phyloP scores from a whole-genome alignment of 1,140 invertebrate species.

The Macrostomum lignano region DNA sequence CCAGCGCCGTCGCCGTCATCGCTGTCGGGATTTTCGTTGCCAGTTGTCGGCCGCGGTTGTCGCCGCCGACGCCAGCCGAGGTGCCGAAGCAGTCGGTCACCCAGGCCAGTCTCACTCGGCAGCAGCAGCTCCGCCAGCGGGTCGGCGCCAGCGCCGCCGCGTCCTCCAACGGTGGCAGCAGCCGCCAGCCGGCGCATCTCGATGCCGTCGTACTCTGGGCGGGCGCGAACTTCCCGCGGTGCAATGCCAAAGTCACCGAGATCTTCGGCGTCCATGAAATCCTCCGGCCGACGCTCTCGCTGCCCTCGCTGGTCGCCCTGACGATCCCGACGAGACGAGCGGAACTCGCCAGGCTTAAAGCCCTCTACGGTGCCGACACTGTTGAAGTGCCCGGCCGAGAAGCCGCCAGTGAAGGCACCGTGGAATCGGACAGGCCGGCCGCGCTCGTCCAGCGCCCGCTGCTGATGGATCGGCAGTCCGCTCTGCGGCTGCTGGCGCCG shows the following conservation, averaged over 20 bases:
- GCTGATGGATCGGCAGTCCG: too few species aligned
- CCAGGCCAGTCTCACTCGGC: too few species aligned
- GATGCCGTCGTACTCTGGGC: conserved; percentile 32
- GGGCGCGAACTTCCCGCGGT: conserved; percentile 47
- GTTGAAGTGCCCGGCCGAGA: conserved; percentile 88
- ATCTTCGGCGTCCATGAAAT: conserved; percentile 98
- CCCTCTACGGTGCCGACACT: conserved; percentile 73
- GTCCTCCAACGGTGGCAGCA: background rate
- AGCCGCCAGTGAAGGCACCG: conserved; percentile 93
- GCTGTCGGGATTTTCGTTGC: too few species aligned
- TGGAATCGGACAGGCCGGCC: conserved; percentile 43
- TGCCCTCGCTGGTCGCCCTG: background rate
- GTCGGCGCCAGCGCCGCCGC: background rate
- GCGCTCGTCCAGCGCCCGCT: background rate
- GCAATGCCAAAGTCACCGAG: conserved; percentile 75
- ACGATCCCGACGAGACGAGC: conserved; percentile 40
- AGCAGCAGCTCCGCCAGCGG: too few species aligned
- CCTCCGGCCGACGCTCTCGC: conserved; percentile 33
- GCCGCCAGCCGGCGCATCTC: background rate
- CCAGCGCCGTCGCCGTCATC: too few species aligned
- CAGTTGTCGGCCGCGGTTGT: too few species aligned
- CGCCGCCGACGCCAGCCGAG: too few species aligned
- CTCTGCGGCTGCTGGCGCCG: too few species aligned
- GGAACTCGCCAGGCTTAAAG: conserved; percentile 63
- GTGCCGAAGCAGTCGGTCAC: too few species aligned